These are phyloP conservation scores for Tridacna crocea DNA, from an alignment of 2,888 invertebrate species.

Conservation along the genomic window DNA sequence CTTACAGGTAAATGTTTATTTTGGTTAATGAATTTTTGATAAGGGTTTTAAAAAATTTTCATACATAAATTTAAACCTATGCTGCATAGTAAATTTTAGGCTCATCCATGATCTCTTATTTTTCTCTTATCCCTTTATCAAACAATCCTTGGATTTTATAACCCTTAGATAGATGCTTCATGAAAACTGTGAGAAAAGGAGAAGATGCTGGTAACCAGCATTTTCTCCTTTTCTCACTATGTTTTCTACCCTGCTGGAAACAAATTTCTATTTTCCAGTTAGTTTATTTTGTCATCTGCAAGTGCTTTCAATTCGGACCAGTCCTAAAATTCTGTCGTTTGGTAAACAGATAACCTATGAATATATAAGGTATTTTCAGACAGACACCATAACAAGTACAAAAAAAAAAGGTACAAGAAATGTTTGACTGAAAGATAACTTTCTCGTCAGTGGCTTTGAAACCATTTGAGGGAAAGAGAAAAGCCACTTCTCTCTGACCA, in stretches of 20 bases:
- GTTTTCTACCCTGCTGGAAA: not conserved
- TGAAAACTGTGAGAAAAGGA: not conserved
- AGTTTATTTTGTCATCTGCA: not conserved
- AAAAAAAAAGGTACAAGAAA: too few relatives aligned
- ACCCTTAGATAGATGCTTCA: too few relatives aligned
- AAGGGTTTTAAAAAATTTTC: not conserved
- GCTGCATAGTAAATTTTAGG: too few relatives aligned
- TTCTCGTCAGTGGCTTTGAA: too few relatives aligned
- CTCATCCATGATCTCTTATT: not conserved
- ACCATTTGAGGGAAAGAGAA: too few relatives aligned
- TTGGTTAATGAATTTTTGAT: not conserved
- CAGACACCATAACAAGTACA: too few relatives aligned
- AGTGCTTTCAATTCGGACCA: not conserved
- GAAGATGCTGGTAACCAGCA: not conserved
- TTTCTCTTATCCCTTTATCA: not conserved
- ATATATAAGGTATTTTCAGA: too few relatives aligned
- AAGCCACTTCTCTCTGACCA: too few relatives aligned
- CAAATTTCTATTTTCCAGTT: too few relatives aligned
- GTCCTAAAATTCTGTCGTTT: too few relatives aligned
- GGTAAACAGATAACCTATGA: too few relatives aligned
- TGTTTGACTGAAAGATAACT: too few relatives aligned
- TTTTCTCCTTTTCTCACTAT: not conserved
- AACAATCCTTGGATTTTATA: not conserved
- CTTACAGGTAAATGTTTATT: conserved; percentile 87
- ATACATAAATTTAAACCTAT: not conserved